These are phyloP conservation scores for Meiosimyza decipiens DNA, from an alignment of 2,888 invertebrate species.

Conservation along the genomic window DNA sequence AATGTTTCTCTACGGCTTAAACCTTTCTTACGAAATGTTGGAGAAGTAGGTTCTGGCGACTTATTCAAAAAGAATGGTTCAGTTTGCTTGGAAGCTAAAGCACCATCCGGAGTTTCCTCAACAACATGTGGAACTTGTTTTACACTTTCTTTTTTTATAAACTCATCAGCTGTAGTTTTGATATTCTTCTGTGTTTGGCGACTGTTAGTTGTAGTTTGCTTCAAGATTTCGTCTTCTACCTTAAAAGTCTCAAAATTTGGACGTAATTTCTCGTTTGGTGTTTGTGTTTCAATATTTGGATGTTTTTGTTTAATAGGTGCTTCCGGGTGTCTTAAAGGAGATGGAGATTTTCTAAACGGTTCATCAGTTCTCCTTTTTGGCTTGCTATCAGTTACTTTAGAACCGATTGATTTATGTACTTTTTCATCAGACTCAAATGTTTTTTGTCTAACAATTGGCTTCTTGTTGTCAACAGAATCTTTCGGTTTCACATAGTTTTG, in stretches of 20 bases:
- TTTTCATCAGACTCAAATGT: conserved; percentile 47
- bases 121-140: conserved; percentile 21
- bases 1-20: conserved; percentile 77
- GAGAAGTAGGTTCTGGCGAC: conserved; percentile 46
- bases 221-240: conserved; percentile 29
- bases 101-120: conserved; percentile 55
- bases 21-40: conserved; percentile 70
- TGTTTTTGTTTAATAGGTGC: too few species aligned
- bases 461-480: conserved; percentile 30
- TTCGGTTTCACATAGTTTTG: conserved; percentile 31
- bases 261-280: not conserved
- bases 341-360: not conserved
- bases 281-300: not conserved
- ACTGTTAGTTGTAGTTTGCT: conserved; percentile 20
- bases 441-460: conserved; percentile 50
- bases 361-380: conserved; percentile 13
- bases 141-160: conserved; percentile 42
- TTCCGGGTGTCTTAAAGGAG: not conserved
- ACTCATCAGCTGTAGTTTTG: conserved; percentile 38
- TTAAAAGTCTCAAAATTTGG: not conserved
- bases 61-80: conserved; percentile 36
- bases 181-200: conserved; percentile 10
- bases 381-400: conserved; percentile 24
- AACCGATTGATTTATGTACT: not conserved
- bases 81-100: conserved; percentile 51